A percentile compares a stretch with the other conserved stretches of the same genome.
Evolutionary conservation across 1,140 invertebrate species (phyloP).

Genomic region (Drosophila insularis): DNA sequence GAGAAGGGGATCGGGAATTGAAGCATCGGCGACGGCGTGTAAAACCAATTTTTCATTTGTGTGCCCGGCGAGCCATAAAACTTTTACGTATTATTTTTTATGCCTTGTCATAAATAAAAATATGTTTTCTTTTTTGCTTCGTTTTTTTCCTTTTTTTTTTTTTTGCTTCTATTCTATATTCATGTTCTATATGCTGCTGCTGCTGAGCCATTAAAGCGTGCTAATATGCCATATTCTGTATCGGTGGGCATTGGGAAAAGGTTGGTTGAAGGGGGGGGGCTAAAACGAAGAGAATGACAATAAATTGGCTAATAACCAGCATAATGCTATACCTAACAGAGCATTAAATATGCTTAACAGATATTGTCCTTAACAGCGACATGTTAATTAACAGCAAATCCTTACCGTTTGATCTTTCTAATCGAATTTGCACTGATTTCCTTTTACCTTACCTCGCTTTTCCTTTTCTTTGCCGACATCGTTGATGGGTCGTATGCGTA

Average conservation of each 20-base stretch:
- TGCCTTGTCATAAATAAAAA: conserved; percentile 73
- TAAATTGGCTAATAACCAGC: conserved; percentile 11
- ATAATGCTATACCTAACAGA: not conserved
- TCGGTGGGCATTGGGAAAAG: too few species aligned
- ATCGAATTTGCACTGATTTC: conserved; percentile 36
- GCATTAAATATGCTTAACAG: conserved; percentile 8
- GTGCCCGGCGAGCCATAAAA: conserved; percentile 68
- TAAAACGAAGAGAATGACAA: not conserved
- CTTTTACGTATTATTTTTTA: conserved; percentile 75
- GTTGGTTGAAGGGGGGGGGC: not conserved
- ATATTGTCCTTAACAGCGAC: not conserved
- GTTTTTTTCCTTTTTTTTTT: not conserved
- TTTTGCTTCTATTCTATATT: conserved; percentile 49
- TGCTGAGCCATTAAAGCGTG: conserved; percentile 27
- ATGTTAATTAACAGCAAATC: conserved; percentile 7
- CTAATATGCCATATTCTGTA: conserved; percentile 15
- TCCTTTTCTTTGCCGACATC: not conserved
- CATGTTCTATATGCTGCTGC: conserved; percentile 23
- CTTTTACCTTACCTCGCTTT: not conserved
- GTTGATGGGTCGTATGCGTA: conserved; percentile 61
- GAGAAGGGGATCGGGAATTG: not conserved
- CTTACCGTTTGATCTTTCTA: conserved; percentile 4
- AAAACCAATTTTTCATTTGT: conserved; percentile 76
- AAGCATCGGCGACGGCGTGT: conserved; percentile 51
- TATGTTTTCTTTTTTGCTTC: conserved; percentile 38